phyloP scores from a whole-genome alignment of 2,113 vertebrate species.

The Triplophysa siluroides region DNA sequence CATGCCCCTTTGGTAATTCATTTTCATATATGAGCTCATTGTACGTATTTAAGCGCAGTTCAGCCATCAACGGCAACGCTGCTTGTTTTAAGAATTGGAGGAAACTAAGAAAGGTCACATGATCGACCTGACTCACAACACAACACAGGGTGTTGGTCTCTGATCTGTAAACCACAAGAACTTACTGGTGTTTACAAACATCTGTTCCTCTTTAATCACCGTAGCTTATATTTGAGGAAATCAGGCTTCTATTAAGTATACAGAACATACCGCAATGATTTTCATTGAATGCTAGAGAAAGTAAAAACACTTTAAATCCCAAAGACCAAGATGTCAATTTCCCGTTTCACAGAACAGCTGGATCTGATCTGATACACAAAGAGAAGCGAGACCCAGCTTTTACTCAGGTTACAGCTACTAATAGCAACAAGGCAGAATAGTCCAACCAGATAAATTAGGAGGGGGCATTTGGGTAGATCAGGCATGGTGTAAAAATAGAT shows the following conservation, averaged over 20 bases:
- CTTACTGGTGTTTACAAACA: slow-evolving; percentile 29
- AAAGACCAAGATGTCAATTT: background rate
- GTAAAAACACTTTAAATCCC: background rate
- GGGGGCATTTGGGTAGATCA: background rate
- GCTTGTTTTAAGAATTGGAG: slow-evolving; percentile 43
- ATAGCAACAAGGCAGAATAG: slow-evolving; percentile 38
- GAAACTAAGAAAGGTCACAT: slow-evolving; percentile 36
- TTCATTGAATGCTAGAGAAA: background rate
- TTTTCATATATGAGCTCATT: slow-evolving; percentile 16
- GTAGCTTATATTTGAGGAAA: background rate
- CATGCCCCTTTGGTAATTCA: slow-evolving; percentile 2
- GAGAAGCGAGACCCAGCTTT: slow-evolving; percentile 20
- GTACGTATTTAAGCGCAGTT: background rate
- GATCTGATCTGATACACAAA: slow-evolving; percentile 3
- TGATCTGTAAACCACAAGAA: background rate
- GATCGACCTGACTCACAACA: slow-evolving; percentile 15
- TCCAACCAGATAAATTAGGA: slow-evolving; percentile 8
- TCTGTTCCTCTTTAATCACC: slow-evolving; percentile 6
- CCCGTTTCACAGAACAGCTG: background rate
- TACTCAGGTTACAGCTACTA: slow-evolving; percentile 48
- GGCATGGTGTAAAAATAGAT: slow-evolving; percentile 35
- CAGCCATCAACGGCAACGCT: background rate
- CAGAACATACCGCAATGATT: background rate
- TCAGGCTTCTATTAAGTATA: background rate
- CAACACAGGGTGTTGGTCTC: background rate